Evolutionary conservation across 2,888 invertebrate genomes (phyloP).

Genomic region (Noctuana brunneofusca): DNA sequence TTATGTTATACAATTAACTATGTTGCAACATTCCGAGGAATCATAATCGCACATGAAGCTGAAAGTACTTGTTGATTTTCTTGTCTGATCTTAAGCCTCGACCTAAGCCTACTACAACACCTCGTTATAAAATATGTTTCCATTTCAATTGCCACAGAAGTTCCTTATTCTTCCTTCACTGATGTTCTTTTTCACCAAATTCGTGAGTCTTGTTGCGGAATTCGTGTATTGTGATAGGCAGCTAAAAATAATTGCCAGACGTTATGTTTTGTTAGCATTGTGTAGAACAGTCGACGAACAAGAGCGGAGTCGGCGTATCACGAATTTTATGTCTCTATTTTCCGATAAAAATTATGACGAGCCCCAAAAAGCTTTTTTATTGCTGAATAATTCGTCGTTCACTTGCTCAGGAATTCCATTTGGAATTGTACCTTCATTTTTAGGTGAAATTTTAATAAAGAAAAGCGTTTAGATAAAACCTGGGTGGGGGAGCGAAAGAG

Average conservation of each 20-base stretch:
- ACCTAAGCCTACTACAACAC: background rate
- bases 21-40: constrained; percentile 24
- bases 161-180: constrained; percentile 1
- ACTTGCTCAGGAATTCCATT: background rate
- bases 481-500: background rate
- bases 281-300: background rate
- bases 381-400: background rate
- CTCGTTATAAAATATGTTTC: too few species aligned
- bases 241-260: constrained; percentile 25
- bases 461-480: background rate
- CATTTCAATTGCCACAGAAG: background rate
- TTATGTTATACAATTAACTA: constrained; percentile 44
- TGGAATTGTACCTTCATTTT: background rate
- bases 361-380: background rate
- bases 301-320: background rate
- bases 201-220: constrained; percentile 11
- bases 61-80: constrained; percentile 19
- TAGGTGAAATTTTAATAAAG: background rate
- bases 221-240: constrained; percentile 17
- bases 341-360: background rate
- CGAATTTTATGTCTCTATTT: background rate
- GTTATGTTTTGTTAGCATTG: constrained; percentile 26
- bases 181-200: constrained; percentile 9
- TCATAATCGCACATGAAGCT: constrained; percentile 26
- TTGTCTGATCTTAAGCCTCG: background rate